phyloP scores from a whole-genome alignment of 2,888 invertebrate genomes.

The Hymenopus coronatus region DNA sequence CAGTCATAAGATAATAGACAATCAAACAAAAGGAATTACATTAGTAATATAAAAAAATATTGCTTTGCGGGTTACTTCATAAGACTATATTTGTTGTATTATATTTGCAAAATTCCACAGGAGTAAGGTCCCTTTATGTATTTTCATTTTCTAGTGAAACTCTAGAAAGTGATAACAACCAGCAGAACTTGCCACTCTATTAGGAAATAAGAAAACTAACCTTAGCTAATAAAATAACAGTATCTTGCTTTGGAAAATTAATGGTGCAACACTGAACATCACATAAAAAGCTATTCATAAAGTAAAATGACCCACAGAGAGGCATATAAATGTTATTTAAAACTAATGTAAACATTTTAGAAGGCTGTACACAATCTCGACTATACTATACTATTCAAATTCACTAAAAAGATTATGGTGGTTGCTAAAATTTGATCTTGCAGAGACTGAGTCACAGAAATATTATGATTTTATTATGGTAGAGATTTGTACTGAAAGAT shows the following conservation, averaged over 20 bases:
- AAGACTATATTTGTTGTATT: neutral
- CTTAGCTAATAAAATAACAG: neutral
- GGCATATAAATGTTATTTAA: neutral
- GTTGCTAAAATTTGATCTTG: neutral
- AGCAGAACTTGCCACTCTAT: neutral
- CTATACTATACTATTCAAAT: neutral
- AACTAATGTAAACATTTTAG: neutral
- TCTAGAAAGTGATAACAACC: neutral
- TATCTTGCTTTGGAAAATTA: neutral
- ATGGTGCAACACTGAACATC: neutral
- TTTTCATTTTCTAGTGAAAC: neutral
- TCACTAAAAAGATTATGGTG: neutral
- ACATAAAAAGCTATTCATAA: neutral
- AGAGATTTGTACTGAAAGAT: neutral
- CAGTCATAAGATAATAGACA: neutral
- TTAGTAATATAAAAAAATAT: neutral
- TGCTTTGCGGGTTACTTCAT: neutral
- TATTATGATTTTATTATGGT: neutral
- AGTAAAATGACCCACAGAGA: neutral
- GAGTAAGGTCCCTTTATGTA: neutral
- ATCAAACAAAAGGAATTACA: neutral
- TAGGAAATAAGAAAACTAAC: neutral
- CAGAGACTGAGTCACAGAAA: neutral
- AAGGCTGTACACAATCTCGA: neutral
- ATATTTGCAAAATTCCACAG: neutral